Evolutionary conservation across 2,888 invertebrate genomes (phyloP).

Genomic region (Bugula neritina): DNA sequence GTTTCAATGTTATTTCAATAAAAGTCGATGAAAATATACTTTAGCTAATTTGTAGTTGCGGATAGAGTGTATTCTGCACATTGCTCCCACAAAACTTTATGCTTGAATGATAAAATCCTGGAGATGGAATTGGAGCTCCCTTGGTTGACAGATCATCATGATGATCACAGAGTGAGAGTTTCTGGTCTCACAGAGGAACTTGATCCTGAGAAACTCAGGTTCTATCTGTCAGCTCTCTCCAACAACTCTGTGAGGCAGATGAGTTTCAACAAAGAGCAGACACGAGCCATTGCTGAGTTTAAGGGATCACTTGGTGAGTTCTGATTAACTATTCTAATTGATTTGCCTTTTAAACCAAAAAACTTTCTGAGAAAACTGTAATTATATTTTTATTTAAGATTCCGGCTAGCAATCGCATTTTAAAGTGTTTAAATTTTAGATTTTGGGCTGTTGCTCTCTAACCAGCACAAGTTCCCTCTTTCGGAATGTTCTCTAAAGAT

Average conservation of each 20-base stretch:
- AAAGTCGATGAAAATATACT: too few species aligned
- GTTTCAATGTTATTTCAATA: too few species aligned
- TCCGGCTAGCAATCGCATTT: too few species aligned
- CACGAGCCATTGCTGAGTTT: slow-evolving; percentile 1
- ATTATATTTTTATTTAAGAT: too few species aligned
- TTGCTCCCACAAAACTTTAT: too few species aligned
- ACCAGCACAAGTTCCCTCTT: background rate
- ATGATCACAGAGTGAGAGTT: slow-evolving; percentile 1
- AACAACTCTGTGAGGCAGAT: background rate
- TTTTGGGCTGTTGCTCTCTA: background rate
- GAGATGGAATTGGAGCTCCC: slow-evolving; percentile 13
- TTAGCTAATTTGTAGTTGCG: too few species aligned
- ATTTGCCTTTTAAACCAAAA: too few species aligned
- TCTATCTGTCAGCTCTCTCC: slow-evolving; percentile 13
- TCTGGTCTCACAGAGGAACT: slow-evolving; percentile 1
- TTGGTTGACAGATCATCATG: background rate
- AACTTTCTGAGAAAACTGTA: too few species aligned
- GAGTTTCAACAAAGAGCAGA: background rate
- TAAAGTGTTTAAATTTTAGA: too few species aligned
- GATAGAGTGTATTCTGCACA: slow-evolving; percentile 13
- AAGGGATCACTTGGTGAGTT: background rate
- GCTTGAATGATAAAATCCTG: background rate
- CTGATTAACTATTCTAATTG: background rate
- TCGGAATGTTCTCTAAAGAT: background rate
- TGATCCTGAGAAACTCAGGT: slow-evolving; percentile 22